Evolutionary conservation across 2,888 invertebrate genomes (phyloP), one percentile per base, ranked within the genome.

Genomic region (Erebia ligea): DNA sequence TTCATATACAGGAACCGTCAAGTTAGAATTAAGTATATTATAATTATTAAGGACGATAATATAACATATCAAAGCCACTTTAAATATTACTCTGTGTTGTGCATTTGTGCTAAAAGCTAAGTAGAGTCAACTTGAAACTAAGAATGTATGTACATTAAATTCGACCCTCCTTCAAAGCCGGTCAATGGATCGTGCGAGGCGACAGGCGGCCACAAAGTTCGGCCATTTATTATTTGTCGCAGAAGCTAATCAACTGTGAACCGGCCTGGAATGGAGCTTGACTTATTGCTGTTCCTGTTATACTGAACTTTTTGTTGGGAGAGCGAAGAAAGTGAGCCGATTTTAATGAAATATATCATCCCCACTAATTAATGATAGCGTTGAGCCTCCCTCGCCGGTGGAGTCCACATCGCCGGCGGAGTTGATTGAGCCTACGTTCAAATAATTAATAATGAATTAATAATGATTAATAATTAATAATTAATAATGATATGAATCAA

Each of bases 211-310:
- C 19, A 61, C 19, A 19, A 40, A 59, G 17, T 42, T 42, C 2
- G n/a, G 59, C 17, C 40, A 61, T 42, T 61, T 45, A 17, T 42
- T 61, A 61, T 61, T 61, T 61, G 61, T 19, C 61, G 4, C 61
- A 17, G 17, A 19, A 61, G 61, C 45, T 42, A 61, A 61, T 61
- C 61, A 61, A 13, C 34, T 42, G 19, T 13, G 42, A 61, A 19
- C 61, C 1, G 40, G 13, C 17, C 19, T 10, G 19, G 19, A 19
- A 11, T 54, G 17, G 19, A 61, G 40, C 59, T 19, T 10, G 13
- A 42, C 10, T 42, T 61, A 19, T 61, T 45, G 5, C 42, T 17
- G n/a, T 13, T 13, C 61, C 5, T 6, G 61, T 42, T 61, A 4
- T 11, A 42, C 42, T 11, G 17, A 17, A 19, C n/a, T 42, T 42